Evolutionary conservation across 2,113 vertebrate species (phyloP), one percentile per base, ranked within the genome.

Genomic region (Paraplagusia blochii): DNA sequence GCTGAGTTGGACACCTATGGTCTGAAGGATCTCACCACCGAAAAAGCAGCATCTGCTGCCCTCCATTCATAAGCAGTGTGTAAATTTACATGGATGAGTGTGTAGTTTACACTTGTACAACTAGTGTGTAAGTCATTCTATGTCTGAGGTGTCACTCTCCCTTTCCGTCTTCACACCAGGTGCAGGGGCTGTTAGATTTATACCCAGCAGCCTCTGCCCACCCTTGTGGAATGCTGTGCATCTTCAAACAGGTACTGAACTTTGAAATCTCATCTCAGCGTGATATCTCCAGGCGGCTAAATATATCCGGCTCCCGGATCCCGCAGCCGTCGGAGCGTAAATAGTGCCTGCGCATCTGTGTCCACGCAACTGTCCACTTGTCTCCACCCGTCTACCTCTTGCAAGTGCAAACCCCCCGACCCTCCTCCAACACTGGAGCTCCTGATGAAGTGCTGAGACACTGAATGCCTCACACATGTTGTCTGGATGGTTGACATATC

Each of bases 161-260:
- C 64, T 81, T 69, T 66, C 65, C 57, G 61, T 79, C 83, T 81
- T 84, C 74, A 85, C 85, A 77, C 80, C 85, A 87, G 86, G 82
- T 88, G 84, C 85, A 79, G 70, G 78, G 68, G 68, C 66, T 67
- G 69, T 73, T 66, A 84, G 85, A 89, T 88, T 88, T 88, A 87
- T 84, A 66, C 72, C 63, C 63, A 58, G 77, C 66, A 77, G 74
- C 81, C 77, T 69, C 81, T 83, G 71, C 77, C 81, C 69, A 81
- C 77, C 76, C 82, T 76, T 79, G 62, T 87, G 85, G 81, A 88
- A 89, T 88, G 83, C 81, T 72, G 84, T 85, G 88, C 86, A 87
- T 88, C 81, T 88, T 88, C 83, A 88, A 89, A 89, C 85, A 87
- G 82, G 88, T 89, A 88, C 82, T 75, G 72, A 82, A 85, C 86